A percentile compares a stretch with the other conserved stretches of the same genome.
phyloP scores from a whole-genome alignment of 2,888 invertebrate species.

The Candidula unifasciata region DNA sequence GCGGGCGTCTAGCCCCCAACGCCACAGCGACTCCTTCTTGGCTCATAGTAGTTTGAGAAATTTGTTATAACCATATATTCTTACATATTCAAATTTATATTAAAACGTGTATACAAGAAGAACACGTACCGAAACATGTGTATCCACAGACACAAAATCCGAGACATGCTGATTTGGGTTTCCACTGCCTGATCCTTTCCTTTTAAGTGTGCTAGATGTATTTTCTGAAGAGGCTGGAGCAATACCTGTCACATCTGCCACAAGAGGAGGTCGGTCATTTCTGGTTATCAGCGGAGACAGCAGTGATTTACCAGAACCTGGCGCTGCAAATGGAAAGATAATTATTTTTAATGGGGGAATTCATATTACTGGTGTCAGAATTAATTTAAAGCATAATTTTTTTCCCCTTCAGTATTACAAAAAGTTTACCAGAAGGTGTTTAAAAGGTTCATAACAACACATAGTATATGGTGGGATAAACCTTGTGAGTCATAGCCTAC shows the following conservation, averaged over 20 bases:
- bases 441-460: too few species aligned
- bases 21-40: too few species aligned
- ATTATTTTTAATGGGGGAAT: not conserved
- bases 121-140: conserved; percentile 27
- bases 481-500: too few species aligned
- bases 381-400: too few species aligned
- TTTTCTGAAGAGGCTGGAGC: not conserved
- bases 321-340: not conserved
- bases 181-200: not conserved
- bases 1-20: too few species aligned
- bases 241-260: not conserved
- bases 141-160: conserved; percentile 23
- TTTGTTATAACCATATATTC: too few species aligned
- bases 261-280: not conserved
- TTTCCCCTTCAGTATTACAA: too few species aligned
- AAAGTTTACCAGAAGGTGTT: too few species aligned
- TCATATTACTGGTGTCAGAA: not conserved
- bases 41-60: too few species aligned
- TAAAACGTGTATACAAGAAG: not conserved
- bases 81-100: too few species aligned
- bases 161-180: conserved; percentile 23
- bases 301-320: not conserved
- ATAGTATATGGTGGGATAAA: too few species aligned
- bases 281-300: not conserved
- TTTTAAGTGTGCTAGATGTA: not conserved